Base-by-base conservation (phyloP, 2,797 vertebrate species). In the Lacerta agilis region DNA sequence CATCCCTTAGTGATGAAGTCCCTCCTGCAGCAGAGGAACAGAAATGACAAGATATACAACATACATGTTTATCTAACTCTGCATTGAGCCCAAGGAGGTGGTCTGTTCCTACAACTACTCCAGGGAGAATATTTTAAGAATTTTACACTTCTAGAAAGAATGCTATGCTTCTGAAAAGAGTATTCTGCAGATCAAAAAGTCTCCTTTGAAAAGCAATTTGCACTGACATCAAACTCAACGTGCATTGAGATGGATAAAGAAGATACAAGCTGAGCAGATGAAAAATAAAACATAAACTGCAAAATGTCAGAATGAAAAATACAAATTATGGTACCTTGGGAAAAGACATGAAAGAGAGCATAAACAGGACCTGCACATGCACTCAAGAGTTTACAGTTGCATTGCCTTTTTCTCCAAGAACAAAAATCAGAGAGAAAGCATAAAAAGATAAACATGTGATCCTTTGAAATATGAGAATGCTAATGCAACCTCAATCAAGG, bases 401-500 rank as follows among this genome's bases (percentile, higher is more conserved):
- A 4, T 90, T 88, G 85, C 90, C 90, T 91, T 88, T 92, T 93
- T 94, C 94, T 94, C 87, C 91, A 3, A 23, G 82, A 94, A 75
- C 79, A 78, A 90, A 87, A 55, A 92, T 20, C 8, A 41, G n/a
- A 64, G n/a, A n/a, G n/a, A 45, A 67, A 45, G 33, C 75, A 67
- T 76, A 67, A 69, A 80, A 82, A 67, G 17, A 86, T 5, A 90
- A 83, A 91, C 87, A 80, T 5, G 89, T 72, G 79, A 82, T 85
- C 85, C 85, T 94, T 94, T 95, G 93, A 95, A 94, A 95, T 87
- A 85, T 82, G 83, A 86, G 85, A 89, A 93, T 49, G 75, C 80
- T 93, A 79, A 69, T 86, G 92, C 90, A 89, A 85, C 83, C 83
- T 94, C 85, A 94, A 92, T 93, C 95, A 96, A 96, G 95, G 94